Evolutionary conservation across 2,113 vertebrate species (phyloP).

Genomic region (Pelodiscus sinensis): DNA sequence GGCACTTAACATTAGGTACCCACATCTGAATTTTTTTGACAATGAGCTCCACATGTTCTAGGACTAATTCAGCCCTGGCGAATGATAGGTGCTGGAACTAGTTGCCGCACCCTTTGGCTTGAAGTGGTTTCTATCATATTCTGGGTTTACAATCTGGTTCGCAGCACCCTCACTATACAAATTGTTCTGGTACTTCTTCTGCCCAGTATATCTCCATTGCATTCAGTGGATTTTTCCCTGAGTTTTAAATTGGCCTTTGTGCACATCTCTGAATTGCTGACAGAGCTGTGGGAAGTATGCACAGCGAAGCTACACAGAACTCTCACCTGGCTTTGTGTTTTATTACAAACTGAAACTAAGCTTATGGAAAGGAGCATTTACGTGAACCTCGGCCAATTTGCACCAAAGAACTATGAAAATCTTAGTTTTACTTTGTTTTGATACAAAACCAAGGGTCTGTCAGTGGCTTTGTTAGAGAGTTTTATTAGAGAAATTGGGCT

Average conservation of each 20-base stretch:
- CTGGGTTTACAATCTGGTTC: no score
- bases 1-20: background rate
- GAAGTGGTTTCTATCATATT: no score
- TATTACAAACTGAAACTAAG: slow-evolving; percentile 7
- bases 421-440: slow-evolving; percentile 34
- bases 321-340: background rate
- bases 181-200: background rate
- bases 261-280: background rate
- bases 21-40: background rate
- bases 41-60: background rate
- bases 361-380: background rate
- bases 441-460: background rate
- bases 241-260: background rate
- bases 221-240: rapidly evolving
- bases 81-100: no score
- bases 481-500: background rate
- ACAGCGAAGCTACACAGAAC: background rate
- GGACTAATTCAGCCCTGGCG: no score
- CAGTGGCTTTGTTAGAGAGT: slow-evolving; percentile 5
- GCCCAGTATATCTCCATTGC: background rate
- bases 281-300: background rate
- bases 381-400: slow-evolving; percentile 2
- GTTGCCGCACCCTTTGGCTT: no score
- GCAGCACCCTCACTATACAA: no score
- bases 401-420: slow-evolving; percentile 24